phyloP scores from a whole-genome alignment of 2,888 invertebrate species.

The Allygus modestus region DNA sequence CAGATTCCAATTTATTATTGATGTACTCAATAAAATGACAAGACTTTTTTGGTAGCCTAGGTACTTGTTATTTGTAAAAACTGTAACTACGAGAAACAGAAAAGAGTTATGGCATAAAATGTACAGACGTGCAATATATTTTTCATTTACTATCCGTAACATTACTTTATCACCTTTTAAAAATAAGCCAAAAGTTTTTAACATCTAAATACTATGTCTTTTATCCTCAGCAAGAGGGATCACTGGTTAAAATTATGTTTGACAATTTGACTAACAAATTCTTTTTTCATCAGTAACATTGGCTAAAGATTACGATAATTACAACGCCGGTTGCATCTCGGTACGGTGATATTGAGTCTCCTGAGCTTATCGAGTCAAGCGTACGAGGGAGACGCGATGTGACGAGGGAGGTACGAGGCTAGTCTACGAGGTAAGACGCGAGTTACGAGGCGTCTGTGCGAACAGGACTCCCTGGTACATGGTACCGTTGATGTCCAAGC shows the following conservation, averaged over 20 bases:
- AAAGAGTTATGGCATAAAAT: no score
- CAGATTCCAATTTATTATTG: not conserved
- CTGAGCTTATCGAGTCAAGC: no score
- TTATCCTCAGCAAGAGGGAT: not conserved
- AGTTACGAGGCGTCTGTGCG: conserved; percentile 76
- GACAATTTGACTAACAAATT: not conserved
- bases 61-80: not conserved
- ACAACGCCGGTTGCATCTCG: not conserved
- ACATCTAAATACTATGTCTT: not conserved
- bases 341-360: no score
- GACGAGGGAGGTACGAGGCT: not conserved
- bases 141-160: no score
- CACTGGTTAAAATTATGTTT: no score
- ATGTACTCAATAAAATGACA: not conserved
- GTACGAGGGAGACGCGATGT: not conserved
- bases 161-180: no score
- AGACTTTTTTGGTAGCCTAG: no score
- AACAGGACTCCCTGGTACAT: conserved; percentile 97
- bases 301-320: not conserved
- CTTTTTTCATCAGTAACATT: not conserved
- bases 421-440: conserved; percentile 46
- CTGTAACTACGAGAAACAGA: not conserved
- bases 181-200: not conserved
- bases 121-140: no score
- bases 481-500: conserved; percentile 97